Percentiles rank a stretch among this genome's conserved stretches.
phyloP scores from a whole-genome alignment of 2,113 vertebrate genomes.

The Platysteira castanea region DNA sequence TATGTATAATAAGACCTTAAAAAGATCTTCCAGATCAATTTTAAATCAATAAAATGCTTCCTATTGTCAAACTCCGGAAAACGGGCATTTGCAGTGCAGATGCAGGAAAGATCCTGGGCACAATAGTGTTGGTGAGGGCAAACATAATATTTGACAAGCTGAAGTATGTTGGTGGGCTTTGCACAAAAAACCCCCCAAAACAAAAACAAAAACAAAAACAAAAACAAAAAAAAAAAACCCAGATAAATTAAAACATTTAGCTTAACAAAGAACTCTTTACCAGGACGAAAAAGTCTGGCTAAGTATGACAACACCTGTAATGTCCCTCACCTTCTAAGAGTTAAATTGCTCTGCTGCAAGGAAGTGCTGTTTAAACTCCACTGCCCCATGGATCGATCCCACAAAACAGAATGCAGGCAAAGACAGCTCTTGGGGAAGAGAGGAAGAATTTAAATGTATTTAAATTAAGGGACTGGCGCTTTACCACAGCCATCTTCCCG shows the following conservation, averaged over 20 bases:
- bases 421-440: background rate
- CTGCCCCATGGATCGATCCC: background rate
- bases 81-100: background rate
- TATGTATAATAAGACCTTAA: background rate
- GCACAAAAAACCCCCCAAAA: background rate
- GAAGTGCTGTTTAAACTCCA: background rate
- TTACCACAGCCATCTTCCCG: slow-evolving; percentile 3
- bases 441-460: background rate
- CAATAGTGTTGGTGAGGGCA: background rate
- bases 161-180: background rate
- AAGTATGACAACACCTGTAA: background rate
- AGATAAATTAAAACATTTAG: background rate
- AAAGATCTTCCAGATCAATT: background rate
- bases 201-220: background rate
- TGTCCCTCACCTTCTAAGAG: background rate
- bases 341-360: background rate
- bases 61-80: background rate
- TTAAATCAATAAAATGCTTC: background rate
- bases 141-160: background rate
- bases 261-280: background rate
- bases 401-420: background rate
- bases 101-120: background rate
- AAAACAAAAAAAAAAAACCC: too few species aligned
- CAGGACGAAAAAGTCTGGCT: background rate
- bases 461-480: background rate